These are phyloP conservation scores for Vultur gryphus DNA, from an alignment of 2,797 vertebrate genomes.

Conservation along the genomic window DNA sequence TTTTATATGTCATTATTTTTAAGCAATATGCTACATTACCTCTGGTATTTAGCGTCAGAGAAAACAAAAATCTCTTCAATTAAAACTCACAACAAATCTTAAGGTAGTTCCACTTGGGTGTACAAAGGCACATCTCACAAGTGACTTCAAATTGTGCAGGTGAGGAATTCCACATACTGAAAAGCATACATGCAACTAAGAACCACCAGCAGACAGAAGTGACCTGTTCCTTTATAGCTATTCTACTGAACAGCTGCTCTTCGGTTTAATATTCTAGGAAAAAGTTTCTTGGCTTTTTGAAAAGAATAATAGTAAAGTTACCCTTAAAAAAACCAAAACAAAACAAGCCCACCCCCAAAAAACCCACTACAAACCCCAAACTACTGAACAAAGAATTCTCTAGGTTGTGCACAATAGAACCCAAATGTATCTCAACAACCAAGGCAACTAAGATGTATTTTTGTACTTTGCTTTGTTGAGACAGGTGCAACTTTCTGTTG, in stretches of 20 bases:
- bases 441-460: not conserved
- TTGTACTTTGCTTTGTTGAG: not conserved
- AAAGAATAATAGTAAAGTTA: not conserved
- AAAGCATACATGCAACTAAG: not conserved
- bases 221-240: not conserved
- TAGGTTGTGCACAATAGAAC: not conserved
- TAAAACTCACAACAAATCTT: not conserved
- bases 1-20: not conserved
- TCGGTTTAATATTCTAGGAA: not conserved
- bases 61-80: not conserved
- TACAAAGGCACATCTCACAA: not conserved
- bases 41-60: not conserved
- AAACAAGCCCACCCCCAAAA: not conserved
- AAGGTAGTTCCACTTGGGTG: not conserved
- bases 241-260: not conserved
- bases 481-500: not conserved
- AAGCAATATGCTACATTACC: not conserved
- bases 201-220: not conserved
- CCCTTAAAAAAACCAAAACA: not conserved
- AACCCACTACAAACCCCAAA: not conserved
- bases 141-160: not conserved
- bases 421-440: not conserved
- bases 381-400: not conserved
- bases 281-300: not conserved
- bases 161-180: not conserved